These are phyloP conservation scores for Meloidogyne hapla DNA, from an alignment of 1,140 invertebrate genomes.

Conservation along the genomic window DNA sequence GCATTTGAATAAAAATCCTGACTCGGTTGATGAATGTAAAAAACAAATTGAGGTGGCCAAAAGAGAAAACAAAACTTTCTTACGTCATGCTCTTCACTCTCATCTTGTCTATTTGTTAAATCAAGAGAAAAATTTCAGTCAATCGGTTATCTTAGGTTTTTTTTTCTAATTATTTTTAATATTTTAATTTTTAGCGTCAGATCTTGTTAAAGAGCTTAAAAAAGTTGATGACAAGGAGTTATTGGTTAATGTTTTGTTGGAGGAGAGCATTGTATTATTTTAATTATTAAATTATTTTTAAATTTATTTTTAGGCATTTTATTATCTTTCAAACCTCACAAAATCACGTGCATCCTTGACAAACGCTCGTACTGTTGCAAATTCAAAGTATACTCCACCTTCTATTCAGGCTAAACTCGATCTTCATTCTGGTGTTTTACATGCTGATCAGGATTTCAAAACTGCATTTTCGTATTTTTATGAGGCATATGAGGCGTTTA, in stretches of 20 bases:
- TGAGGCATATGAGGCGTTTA: constrained; percentile 98
- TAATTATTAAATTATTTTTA: background rate
- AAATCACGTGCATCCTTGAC: constrained; percentile 76
- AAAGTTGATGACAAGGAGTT: constrained; percentile 99
- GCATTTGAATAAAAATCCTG: constrained; percentile 11
- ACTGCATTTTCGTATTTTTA: constrained; percentile 99
- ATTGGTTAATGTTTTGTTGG: constrained; percentile 86
- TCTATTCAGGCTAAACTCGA: constrained; percentile 81
- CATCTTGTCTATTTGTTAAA: constrained; percentile 58
- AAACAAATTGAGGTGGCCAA: constrained; percentile 99
- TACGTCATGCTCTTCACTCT: constrained; percentile 87
- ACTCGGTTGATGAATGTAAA: constrained; percentile 71
- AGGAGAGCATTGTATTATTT: constrained; percentile 77
- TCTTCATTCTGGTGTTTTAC: constrained; percentile 92
- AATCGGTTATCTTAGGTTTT: constrained; percentile 54
- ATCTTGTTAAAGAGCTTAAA: constrained; percentile 87
- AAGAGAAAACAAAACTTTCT: constrained; percentile 90
- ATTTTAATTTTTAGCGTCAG: constrained; percentile 69
- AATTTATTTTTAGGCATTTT: constrained; percentile 76
- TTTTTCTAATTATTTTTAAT: constrained; percentile 5
- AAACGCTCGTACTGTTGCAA: constrained; percentile 95
- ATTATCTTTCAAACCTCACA: constrained; percentile 90
- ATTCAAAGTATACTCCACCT: constrained; percentile 97
- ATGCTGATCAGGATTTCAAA: constrained; percentile 98
- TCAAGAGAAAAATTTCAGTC: constrained; percentile 48